A percentile compares a stretch with the other conserved stretches of the same genome.
phyloP scores from a whole-genome alignment of 2,888 invertebrate species.

The Cyrtodaria siliqua region DNA sequence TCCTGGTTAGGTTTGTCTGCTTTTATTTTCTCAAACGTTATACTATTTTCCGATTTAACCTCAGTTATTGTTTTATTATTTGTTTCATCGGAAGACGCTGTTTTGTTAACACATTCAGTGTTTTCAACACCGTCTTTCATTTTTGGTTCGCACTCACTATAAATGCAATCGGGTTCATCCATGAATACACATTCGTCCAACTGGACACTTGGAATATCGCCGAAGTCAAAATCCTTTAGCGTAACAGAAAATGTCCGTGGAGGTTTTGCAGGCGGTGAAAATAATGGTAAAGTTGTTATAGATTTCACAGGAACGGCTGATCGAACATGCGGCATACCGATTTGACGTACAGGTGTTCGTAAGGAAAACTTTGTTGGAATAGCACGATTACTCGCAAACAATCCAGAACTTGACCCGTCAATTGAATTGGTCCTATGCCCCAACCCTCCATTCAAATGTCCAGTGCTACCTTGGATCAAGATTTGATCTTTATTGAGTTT shows the following conservation, averaged over 20 bases:
- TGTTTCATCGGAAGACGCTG: too few relatives aligned
- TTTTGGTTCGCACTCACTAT: too few relatives aligned
- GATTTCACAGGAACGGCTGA: constrained; percentile 55
- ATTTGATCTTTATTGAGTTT: constrained; percentile 39
- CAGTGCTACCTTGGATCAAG: not conserved
- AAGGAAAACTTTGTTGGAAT: constrained; percentile 60
- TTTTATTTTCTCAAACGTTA: too few relatives aligned
- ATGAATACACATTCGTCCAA: too few relatives aligned
- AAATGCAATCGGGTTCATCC: too few relatives aligned
- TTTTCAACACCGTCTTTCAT: too few relatives aligned
- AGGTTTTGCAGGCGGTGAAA: constrained; percentile 66
- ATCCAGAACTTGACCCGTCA: constrained; percentile 37
- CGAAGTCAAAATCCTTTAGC: constrained; percentile 28
- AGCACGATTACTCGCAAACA: constrained; percentile 41
- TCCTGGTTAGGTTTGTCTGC: too few relatives aligned
- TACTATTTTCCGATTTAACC: too few relatives aligned
- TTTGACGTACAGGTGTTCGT: constrained; percentile 44
- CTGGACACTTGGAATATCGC: too few relatives aligned
- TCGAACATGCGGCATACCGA: constrained; percentile 27
- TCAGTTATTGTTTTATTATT: too few relatives aligned
- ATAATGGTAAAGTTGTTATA: constrained; percentile 43
- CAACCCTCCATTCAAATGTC: not conserved
- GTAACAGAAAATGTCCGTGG: constrained; percentile 57
- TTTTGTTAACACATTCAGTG: too few relatives aligned
- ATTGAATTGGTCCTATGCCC: constrained; percentile 18